Evolutionary conservation across 2,888 invertebrate species (phyloP).

Genomic region (Marronus borbonicus): DNA sequence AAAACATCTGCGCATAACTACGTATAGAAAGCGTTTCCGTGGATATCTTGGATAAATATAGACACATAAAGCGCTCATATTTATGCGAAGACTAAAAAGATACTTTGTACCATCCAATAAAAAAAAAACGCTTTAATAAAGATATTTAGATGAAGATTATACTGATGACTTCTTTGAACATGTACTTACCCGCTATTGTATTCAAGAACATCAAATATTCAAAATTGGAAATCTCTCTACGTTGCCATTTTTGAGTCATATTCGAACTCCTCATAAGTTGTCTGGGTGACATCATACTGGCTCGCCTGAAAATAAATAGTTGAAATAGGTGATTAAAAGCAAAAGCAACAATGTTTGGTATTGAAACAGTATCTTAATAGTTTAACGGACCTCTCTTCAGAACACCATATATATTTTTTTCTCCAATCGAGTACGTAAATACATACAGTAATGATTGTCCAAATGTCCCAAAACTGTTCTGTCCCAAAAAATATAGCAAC

Average conservation of each 20-base stretch:
- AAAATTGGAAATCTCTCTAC: constrained; percentile 99
- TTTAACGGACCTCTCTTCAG: no score
- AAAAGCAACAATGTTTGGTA: no score
- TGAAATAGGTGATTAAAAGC: no score
- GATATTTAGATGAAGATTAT: background rate
- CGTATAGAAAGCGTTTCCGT: background rate
- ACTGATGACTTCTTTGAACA: no score
- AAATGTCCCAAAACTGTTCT: no score
- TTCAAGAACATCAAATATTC: constrained; percentile 99
- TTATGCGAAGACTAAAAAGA: constrained; percentile 41
- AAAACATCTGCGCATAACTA: constrained; percentile 43
- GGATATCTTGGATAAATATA: constrained; percentile 34
- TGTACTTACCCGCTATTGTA: constrained; percentile 92
- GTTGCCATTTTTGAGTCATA: constrained; percentile 99
- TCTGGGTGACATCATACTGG: constrained; percentile 98
- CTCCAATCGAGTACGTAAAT: no score
- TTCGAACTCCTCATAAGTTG: constrained; percentile 99
- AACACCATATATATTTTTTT: no score
- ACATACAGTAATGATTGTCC: no score
- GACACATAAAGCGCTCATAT: constrained; percentile 32
- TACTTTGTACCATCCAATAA: constrained; percentile 3
- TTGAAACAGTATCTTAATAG: no score
- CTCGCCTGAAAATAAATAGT: constrained; percentile 76
- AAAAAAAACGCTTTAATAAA: constrained; percentile 19
- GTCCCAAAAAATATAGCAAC: no score